Evolutionary conservation across 2,113 vertebrate species (phyloP), one percentile per base, ranked within the genome.

Genomic region (Hippolais icterina): DNA sequence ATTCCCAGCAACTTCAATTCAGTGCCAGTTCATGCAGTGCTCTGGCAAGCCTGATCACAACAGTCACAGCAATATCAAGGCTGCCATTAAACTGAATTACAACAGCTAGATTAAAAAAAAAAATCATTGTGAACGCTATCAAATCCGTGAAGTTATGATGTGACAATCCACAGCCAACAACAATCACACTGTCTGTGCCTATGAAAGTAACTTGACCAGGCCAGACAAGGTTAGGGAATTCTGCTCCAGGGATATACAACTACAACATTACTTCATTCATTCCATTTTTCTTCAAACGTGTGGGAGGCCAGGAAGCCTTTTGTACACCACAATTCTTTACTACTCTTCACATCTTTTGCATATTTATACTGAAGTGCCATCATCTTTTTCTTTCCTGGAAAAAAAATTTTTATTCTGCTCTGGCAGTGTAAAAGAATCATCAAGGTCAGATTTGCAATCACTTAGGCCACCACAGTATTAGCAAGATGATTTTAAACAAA

Each of bases 201-300:
- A 21, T 0, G 0, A 53, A n/a, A 84, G 11, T n/a, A 87, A 47
- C 29, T 49, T 2, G 12, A 69, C 8, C 49, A 70, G 33, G 29
- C 3, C 57, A 80, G 21, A 65, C 14, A 68, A 44, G 14, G n/a
- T 57, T 18, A 39, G 3, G 8, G 35, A 31, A 64, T 84, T 84
- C 59, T 69, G 64, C 21, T 60, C 19, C 37, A 60, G 27, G 7
- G 16, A 31, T 52, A 64, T 19, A 28, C 22, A 50, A n/a, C 11
- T 27, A 6, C 8, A 68, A 25, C 20, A 20, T 19, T 15, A 25
- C 14, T 60, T 59, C 11, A 52, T 22, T 50, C 13, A 59, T 18
- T 68, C 9, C 47, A 25, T 57, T 78, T 81, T 84, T 72, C n/a
- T 92, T 69, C 56, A 52, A 75, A 31, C 16, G 5, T 28, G 39